phyloP scores from a whole-genome alignment of 2,888 invertebrate genomes.

The Xanthia icteritia region DNA sequence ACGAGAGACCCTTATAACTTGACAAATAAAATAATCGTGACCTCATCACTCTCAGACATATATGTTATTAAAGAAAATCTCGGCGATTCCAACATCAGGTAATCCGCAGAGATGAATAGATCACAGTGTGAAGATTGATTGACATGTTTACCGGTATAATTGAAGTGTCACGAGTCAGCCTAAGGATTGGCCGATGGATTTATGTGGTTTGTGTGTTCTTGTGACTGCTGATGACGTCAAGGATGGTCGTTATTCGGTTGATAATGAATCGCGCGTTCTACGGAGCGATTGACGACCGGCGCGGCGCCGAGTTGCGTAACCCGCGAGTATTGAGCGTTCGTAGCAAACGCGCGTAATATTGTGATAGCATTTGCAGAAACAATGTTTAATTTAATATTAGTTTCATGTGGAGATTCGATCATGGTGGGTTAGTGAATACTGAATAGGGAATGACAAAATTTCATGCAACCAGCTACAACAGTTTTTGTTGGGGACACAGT shows the following conservation, averaged over 20 bases:
- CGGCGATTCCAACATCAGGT: constrained; percentile 37
- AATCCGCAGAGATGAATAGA: constrained; percentile 68
- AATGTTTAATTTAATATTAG: constrained; percentile 20
- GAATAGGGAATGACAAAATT: not conserved
- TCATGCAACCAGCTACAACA: too few species aligned
- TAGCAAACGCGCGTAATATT: constrained; percentile 33
- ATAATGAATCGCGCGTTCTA: constrained; percentile 71
- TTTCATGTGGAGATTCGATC: constrained; percentile 15
- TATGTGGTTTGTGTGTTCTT: constrained; percentile 76
- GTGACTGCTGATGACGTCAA: constrained; percentile 72
- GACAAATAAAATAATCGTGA: constrained; percentile 4
- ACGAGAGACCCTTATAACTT: not conserved
- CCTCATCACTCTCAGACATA: constrained; percentile 21
- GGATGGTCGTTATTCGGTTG: constrained; percentile 70
- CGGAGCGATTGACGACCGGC: constrained; percentile 47
- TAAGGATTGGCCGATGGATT: constrained; percentile 76
- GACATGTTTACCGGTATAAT: constrained; percentile 83
- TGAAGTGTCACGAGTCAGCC: constrained; percentile 82
- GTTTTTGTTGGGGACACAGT: not conserved
- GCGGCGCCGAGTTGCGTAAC: constrained; percentile 53
- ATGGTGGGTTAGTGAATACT: not conserved
- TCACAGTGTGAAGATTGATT: constrained; percentile 78
- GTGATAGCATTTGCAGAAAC: constrained; percentile 46
- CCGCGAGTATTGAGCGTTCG: constrained; percentile 15
- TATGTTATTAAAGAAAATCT: constrained; percentile 30